Percentiles rank a stretch among this genome's conserved stretches.
phyloP scores from a whole-genome alignment of 2,888 invertebrate species.

The Nomada goodeniana region DNA sequence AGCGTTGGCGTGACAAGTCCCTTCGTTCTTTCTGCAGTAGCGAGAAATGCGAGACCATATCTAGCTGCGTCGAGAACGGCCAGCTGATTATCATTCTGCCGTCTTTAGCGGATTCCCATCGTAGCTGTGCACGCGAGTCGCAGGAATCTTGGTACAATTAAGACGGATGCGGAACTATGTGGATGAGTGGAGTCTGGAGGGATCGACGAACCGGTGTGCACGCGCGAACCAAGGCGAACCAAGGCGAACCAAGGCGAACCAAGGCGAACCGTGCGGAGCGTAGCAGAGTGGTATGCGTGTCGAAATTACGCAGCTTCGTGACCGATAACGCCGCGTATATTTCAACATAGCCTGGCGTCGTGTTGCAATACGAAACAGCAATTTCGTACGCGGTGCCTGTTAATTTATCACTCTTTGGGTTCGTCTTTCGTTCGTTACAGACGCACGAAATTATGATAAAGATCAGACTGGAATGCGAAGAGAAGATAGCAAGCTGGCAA shows the following conservation, averaged over 20 bases:
- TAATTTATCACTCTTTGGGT: conserved; percentile 42
- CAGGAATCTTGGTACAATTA: conserved; percentile 41
- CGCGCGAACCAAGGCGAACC: background rate
- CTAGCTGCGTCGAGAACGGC: background rate
- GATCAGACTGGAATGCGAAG: background rate
- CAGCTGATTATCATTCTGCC: conserved; percentile 22
- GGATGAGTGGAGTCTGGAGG: conserved; percentile 21
- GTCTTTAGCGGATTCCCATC: conserved; percentile 33
- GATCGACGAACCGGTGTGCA: conserved; percentile 10
- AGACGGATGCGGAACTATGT: conserved; percentile 41
- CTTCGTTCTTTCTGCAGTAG: background rate
- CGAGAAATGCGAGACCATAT: background rate
- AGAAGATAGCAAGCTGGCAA: too few relatives aligned
- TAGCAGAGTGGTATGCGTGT: conserved; percentile 20
- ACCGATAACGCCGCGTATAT: conserved; percentile 54
- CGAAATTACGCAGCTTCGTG: conserved; percentile 40
- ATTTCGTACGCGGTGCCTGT: conserved; percentile 34
- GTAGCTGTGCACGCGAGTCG: background rate
- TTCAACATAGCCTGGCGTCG: conserved; percentile 35
- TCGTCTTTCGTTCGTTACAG: background rate
- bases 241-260: background rate
- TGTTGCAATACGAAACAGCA: conserved; percentile 31
- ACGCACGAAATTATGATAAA: background rate
- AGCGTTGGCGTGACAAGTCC: conserved; percentile 29
- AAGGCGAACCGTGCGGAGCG: background rate